Percentiles rank a stretch among this genome's conserved stretches.
Evolutionary conservation across 30 jellyfish, hydroid and myxozoan genomes (phyloP).

Genomic region (Aurelia aurita): DNA sequence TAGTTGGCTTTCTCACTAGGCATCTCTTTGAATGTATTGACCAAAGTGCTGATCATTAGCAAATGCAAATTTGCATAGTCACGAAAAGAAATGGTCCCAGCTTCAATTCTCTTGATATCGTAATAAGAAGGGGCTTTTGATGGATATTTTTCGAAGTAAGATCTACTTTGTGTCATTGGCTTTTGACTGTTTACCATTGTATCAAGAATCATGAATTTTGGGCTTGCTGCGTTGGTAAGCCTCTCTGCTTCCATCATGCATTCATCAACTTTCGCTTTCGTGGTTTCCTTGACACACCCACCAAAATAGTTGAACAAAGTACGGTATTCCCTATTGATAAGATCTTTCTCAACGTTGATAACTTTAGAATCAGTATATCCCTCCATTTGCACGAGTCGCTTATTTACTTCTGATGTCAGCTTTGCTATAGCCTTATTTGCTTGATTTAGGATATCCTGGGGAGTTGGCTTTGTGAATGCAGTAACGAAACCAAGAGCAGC

Average conservation of each 20-base stretch:
- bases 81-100: constrained; percentile 30
- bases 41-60: not conserved
- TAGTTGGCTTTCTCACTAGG: not conserved
- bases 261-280: constrained; percentile 17
- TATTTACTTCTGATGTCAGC: constrained; percentile 52
- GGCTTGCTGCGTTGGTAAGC: constrained; percentile 1
- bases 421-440: constrained; percentile 51
- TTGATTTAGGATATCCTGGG: constrained; percentile 32
- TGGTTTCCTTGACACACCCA: constrained; percentile 16
- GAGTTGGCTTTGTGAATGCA: constrained; percentile 32
- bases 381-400: constrained; percentile 20
- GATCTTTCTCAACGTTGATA: constrained; percentile 19
- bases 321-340: constrained; percentile 15
- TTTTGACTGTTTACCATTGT: not conserved
- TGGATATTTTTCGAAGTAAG: constrained; percentile 12
- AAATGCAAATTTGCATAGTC: constrained; percentile 29
- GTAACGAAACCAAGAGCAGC: constrained; percentile 36
- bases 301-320: not conserved
- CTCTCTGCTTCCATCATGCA: constrained; percentile 31
- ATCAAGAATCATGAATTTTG: constrained; percentile 22
- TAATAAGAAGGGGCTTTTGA: constrained; percentile 22
- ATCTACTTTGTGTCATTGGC: not conserved
- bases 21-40: not conserved
- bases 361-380: constrained; percentile 29
- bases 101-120: constrained; percentile 31